phyloP scores from a whole-genome alignment of 1,140 invertebrate species.

The Nixonia krombeini region DNA sequence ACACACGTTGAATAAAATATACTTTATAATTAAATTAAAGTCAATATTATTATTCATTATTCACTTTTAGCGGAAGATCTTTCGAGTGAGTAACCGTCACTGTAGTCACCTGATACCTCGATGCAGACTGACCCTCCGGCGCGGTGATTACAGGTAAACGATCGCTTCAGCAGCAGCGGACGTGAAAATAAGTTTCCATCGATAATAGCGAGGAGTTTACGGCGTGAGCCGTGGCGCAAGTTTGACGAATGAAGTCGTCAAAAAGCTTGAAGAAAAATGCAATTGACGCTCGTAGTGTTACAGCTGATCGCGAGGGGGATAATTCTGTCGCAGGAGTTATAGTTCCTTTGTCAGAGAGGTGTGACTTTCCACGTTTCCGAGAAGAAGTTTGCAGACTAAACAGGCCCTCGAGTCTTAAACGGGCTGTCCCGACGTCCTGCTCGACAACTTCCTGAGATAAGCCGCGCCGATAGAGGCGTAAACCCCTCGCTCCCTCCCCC shows the following conservation, averaged over 20 bases:
- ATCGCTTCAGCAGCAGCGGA: no score
- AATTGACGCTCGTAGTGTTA: slow-evolving; percentile 28
- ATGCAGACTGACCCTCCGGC: no score
- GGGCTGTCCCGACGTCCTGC: slow-evolving; percentile 59
- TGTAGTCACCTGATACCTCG: no score
- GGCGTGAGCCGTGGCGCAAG: slow-evolving; percentile 5
- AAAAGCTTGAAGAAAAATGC: slow-evolving; percentile 22
- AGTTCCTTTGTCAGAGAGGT: slow-evolving; percentile 48
- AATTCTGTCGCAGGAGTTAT: slow-evolving; percentile 35
- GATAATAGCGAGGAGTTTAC: background rate
- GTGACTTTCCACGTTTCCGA: slow-evolving; percentile 63
- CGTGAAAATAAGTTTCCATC: no score
- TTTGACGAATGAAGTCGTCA: slow-evolving; percentile 39
- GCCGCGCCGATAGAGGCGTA: slow-evolving; percentile 63
- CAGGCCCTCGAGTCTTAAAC: slow-evolving; percentile 61
- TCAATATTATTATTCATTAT: no score
- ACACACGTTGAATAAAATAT: no score
- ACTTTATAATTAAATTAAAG: no score
- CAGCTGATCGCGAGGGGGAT: slow-evolving; percentile 29
- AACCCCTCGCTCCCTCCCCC: slow-evolving; percentile 18
- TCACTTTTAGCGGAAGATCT: no score
- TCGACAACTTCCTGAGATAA: slow-evolving; percentile 70
- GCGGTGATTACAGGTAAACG: no score
- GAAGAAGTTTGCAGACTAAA: slow-evolving; percentile 66
- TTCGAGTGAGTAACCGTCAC: no score